Evolutionary conservation across 2,888 invertebrate species (phyloP), one percentile per base, ranked within the genome.

Genomic region (Pharmacophagus antenor): DNA sequence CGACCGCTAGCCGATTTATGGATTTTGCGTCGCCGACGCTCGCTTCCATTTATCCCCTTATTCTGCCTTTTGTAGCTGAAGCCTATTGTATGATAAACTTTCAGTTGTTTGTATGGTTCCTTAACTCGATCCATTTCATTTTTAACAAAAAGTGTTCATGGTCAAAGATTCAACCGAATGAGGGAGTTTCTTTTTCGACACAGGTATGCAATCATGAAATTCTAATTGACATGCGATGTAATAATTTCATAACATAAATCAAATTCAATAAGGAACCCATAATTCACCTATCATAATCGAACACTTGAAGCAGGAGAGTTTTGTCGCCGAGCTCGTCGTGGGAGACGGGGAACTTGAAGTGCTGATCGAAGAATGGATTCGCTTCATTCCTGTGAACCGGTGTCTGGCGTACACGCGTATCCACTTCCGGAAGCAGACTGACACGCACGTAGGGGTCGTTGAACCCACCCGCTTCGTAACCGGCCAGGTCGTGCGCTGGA

Each of bases 311-410:
- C 62, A 95, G 82, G 52, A 97, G 85, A 22, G 93, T 94, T 81
- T 95, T 96, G 61, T 96, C 95, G 56, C 94, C 93, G 48, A 97
- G 88, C 67, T 97, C 97, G 69, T 97, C 97, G 69, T 96, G 95
- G 15, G 97, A 96, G 8, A 97, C 95, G 0, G 97, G 97, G 79
- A 97, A 97, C 85, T 97, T 97, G 88, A 97, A 97, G 79, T 95
- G 95, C 78, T 97, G 96, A 88, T 97, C 96, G 82, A 97, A 97
- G 84, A 95, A 95, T 0, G 97, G 97, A 84, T 96, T 96, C 8
- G 95, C 93, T 70, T 96, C 95, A 77, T 96, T 96, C 62, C 96
- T 92, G 76, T 96, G 95, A 50, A 97, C 95, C 15, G 94, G 93
- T 0, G 97, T 97, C 82, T 97, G 96, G 4, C 97, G 93, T 65